A percentile compares a stretch with the other conserved stretches of the same genome.
Evolutionary conservation across 2,797 vertebrate species (phyloP).

Genomic region (Urosaurus nigricauda): DNA sequence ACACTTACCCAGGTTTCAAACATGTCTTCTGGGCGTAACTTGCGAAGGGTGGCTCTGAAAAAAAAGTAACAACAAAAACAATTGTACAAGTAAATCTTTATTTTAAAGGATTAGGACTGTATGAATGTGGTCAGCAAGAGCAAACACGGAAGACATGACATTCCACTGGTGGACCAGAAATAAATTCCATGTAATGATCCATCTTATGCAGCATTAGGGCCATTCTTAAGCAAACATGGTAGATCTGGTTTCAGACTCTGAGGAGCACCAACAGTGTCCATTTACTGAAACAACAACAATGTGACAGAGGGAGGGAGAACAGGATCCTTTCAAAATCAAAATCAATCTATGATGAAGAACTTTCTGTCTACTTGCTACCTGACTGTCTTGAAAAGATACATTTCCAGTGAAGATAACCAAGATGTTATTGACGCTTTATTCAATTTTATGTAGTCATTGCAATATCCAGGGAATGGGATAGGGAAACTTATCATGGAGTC

Average conservation of each 20-base stretch:
- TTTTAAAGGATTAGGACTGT: neutral
- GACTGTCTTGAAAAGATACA: neutral
- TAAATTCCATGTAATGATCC: neutral
- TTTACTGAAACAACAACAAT: neutral
- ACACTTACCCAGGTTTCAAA: constrained; percentile 96
- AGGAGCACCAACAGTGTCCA: neutral
- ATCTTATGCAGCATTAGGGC: neutral
- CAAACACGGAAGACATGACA: neutral
- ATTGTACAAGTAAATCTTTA: constrained; percentile 28
- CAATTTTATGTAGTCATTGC: neutral
- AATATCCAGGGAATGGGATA: neutral
- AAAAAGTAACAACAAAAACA: neutral
- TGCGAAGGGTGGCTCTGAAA: constrained; percentile 91
- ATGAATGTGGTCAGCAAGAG: neutral
- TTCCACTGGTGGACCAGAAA: too few species aligned
- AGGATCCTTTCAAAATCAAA: rapidly evolving
- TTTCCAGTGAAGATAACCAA: neutral
- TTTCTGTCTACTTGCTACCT: rapidly evolving
- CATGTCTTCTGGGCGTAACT: constrained; percentile 95
- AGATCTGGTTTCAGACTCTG: neutral
- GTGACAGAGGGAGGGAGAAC: neutral
- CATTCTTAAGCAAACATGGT: neutral
- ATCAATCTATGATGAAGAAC: neutral
- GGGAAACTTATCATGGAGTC: too few species aligned
- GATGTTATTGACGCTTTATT: neutral